Conservation (phyloP, 35 echinoderm and acorn worm genomes). For the Acanthaster planci region DNA sequence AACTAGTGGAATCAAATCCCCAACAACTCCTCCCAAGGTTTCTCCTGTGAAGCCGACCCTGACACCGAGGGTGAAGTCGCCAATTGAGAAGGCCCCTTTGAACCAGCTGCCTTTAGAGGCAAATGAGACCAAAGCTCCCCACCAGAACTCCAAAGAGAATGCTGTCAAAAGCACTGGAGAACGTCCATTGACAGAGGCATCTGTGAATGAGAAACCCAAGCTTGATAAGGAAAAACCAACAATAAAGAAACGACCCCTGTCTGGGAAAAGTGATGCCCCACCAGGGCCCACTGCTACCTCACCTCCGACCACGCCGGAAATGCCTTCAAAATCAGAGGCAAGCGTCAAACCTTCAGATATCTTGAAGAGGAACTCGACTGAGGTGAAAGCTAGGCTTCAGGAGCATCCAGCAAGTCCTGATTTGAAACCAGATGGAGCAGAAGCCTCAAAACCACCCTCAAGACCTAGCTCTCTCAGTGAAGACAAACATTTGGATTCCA, state of each 20-base stretch:
- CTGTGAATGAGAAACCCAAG: background rate
- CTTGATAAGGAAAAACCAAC: background rate
- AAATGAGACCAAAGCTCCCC: background rate
- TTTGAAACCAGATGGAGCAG: background rate
- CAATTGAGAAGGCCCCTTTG: background rate
- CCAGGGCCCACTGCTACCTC: background rate
- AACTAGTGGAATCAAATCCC: no score
- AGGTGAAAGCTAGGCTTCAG: background rate
- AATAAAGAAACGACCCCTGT: background rate
- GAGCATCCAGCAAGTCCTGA: background rate
- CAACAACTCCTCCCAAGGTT: background rate
- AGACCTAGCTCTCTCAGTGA: background rate
- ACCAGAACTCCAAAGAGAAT: background rate
- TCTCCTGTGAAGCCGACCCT: background rate
- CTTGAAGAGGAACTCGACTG: slow-evolving; percentile 14
- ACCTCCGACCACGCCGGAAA: background rate
- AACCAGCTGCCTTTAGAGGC: background rate
- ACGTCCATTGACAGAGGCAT: background rate
- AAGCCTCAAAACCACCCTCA: background rate
- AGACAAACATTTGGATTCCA: background rate
- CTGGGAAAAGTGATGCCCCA: background rate
- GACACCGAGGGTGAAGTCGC: background rate
- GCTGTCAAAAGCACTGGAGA: background rate
- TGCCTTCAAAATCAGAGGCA: background rate
- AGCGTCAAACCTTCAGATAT: background rate